Evolutionary conservation across 2,797 vertebrate species (phyloP).

Genomic region (Gambusia yucatana): DNA sequence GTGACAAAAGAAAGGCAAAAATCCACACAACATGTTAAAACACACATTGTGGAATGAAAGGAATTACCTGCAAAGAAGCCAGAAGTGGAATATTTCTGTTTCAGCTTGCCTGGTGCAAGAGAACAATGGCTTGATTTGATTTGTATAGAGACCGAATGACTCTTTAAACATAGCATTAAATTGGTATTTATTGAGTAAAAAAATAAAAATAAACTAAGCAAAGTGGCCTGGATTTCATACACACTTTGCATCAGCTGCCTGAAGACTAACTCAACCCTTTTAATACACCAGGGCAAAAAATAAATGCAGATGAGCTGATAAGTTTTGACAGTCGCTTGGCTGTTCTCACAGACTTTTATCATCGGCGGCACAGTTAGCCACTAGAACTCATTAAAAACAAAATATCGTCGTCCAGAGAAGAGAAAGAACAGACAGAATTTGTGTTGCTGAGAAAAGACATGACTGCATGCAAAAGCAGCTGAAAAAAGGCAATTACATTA

Average conservation of each 20-base stretch:
- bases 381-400: slow-evolving; percentile 33
- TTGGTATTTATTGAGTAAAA: slow-evolving; percentile 37
- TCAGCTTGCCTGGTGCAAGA: slow-evolving; percentile 56
- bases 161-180: slow-evolving; percentile 24
- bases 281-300: slow-evolving; percentile 2
- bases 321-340: slow-evolving; percentile 16
- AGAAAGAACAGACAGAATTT: slow-evolving; percentile 4
- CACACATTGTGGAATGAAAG: slow-evolving; percentile 79
- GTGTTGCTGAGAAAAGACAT: neutral
- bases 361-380: slow-evolving; percentile 17
- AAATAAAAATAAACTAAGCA: slow-evolving; percentile 24
- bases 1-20: slow-evolving; percentile 31
- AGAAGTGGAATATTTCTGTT: slow-evolving; percentile 64
- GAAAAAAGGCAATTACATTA: slow-evolving; percentile 35
- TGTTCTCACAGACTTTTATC: slow-evolving; percentile 28
- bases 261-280: slow-evolving; percentile 15
- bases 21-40: slow-evolving; percentile 68
- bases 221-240: slow-evolving; percentile 11
- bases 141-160: slow-evolving; percentile 14
- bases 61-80: slow-evolving; percentile 68
- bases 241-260: slow-evolving; percentile 41
- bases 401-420: slow-evolving; percentile 12
- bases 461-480: slow-evolving; percentile 22
- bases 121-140: slow-evolving; percentile 22
- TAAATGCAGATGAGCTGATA: slow-evolving; percentile 8